These are phyloP conservation scores for Leucoma salicis DNA, from an alignment of 2,888 invertebrate species.

Conservation along the genomic window DNA sequence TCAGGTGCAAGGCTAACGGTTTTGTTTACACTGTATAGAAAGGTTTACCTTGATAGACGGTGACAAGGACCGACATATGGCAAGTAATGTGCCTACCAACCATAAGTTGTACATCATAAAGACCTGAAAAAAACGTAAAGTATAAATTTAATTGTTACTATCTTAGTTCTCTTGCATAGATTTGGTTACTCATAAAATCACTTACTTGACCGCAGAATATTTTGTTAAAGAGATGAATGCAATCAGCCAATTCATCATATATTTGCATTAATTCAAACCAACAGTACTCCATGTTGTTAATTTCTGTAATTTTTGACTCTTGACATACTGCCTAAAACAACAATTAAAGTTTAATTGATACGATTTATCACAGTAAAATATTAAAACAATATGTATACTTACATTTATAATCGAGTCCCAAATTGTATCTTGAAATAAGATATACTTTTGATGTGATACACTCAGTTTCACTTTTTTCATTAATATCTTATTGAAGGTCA, in stretches of 20 bases:
- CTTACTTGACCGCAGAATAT: conserved; percentile 58
- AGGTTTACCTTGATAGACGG: conserved; percentile 51
- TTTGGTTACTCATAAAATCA: conserved; percentile 1
- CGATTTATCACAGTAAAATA: too few species aligned
- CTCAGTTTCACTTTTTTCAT: conserved; percentile 30
- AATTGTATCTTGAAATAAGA: conserved; percentile 31
- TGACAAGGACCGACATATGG: conserved; percentile 54
- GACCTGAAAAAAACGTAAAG: conserved; percentile 37
- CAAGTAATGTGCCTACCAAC: conserved; percentile 50
- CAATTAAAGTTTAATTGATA: background rate
- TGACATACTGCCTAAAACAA: conserved; percentile 28
- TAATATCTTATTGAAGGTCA: conserved; percentile 44
- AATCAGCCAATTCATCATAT: conserved; percentile 59
- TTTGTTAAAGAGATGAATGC: conserved; percentile 50
- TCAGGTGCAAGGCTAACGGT: too few species aligned
- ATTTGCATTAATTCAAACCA: conserved; percentile 67
- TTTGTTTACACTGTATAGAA: too few species aligned
- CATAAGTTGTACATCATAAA: conserved; percentile 53
- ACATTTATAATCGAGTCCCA: conserved; percentile 36
- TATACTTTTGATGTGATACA: conserved; percentile 26
- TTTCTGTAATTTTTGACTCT: conserved; percentile 30
- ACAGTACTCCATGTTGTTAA: conserved; percentile 34
- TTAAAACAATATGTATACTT: too few species aligned
- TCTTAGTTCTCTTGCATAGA: too few species aligned
- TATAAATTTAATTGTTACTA: background rate